Evolutionary conservation across 1,140 invertebrate genomes (phyloP), one percentile per base, ranked within the genome.

Genomic region (Capitella teleta): DNA sequence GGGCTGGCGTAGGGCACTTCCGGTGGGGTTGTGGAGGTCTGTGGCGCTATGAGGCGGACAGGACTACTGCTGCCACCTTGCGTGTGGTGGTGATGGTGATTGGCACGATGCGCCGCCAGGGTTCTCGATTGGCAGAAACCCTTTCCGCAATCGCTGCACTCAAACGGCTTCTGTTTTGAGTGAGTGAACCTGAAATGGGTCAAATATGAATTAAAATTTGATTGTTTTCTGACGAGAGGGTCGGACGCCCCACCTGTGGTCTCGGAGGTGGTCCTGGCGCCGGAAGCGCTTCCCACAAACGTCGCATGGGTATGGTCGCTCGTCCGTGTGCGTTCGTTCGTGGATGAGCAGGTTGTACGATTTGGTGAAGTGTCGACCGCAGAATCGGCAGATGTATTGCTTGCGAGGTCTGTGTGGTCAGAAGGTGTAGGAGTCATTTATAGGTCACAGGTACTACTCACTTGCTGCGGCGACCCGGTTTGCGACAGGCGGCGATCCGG

Each of bases 351-450:
- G 75, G 73, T 98, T 98, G 76, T 98, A 98, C 8, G 87, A 91
- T 72, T 98, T 98, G 25, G 93, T 97, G 71, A 98, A 98, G 61
- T 96, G 88, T 8, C 94, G 79, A 63, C 89, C 85, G 70, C 94
- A 98, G 73, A 89, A 97, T 73, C 92, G 90, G 75, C 94, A 98
- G 60, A 98, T 95, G 69, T 95, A 97, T 66, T 97, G 87, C 28
- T 47, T 47, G 28, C 36, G 30, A 8, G 36, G 28, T 18, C 45
- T 47, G 45, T 6, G 16, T 3, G n/a, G 30, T 10, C 30, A 32
- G 8, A 32, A 32, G 8, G 30, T 32, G n/a, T 32, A 32, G n/a
- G 30, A 32, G n/a, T 32, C n/a, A 32, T n/a, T n/a, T n/a, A n/a
- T n/a, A n/a, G n/a, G n/a, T n/a, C n/a, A n/a, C n/a, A n/a, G n/a